These are phyloP conservation scores for Gastracanthus pulcherrimus DNA, from an alignment of 2,888 invertebrate genomes.

Conservation along the genomic window DNA sequence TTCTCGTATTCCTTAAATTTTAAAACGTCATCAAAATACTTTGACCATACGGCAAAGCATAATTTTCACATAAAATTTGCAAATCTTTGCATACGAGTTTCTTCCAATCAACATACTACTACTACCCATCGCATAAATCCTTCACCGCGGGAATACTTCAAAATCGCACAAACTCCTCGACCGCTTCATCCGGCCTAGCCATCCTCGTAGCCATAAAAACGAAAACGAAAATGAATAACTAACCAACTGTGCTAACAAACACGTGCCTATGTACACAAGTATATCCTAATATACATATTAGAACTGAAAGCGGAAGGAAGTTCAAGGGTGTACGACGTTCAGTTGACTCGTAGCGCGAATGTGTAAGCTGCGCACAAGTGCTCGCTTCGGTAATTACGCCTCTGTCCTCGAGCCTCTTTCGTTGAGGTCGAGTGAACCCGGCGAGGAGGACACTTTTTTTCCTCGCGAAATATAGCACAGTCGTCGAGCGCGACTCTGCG, in stretches of 20 bases:
- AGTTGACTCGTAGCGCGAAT: conserved; percentile 13
- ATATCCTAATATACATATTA: neutral
- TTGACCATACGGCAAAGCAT: neutral
- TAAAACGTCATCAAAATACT: neutral
- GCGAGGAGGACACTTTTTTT: conserved; percentile 23
- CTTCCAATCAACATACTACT: neutral
- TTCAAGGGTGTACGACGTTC: conserved; percentile 25
- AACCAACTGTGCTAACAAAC: neutral
- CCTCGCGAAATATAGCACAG: neutral
- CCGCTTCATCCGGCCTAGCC: neutral
- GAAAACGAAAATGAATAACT: neutral
- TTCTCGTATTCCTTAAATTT: too few relatives aligned
- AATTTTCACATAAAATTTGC: neutral
- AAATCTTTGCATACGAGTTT: neutral
- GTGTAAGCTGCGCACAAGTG: neutral
- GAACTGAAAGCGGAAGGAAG: neutral
- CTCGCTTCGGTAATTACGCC: conserved; percentile 10
- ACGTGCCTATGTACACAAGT: neutral
- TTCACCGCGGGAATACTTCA: neutral
- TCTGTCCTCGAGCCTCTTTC: conserved; percentile 7
- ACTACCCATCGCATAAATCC: neutral
- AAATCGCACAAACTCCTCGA: neutral
- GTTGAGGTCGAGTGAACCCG: conserved; percentile 34
- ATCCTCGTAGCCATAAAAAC: neutral
- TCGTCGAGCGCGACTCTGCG: neutral